phyloP scores from a whole-genome alignment of 2,888 invertebrate genomes.

The Julus scandinavius region DNA sequence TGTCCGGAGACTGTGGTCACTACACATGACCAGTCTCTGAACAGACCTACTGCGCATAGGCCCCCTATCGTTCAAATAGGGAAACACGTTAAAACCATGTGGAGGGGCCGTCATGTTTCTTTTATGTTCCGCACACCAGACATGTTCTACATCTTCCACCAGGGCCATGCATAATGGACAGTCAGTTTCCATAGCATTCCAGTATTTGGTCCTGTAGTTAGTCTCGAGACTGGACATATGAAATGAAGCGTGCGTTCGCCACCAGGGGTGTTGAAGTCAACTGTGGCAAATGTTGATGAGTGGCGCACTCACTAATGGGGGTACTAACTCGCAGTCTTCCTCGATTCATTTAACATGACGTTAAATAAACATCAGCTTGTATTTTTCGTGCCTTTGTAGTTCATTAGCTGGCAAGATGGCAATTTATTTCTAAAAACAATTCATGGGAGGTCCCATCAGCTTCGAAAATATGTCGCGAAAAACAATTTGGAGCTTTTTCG shows the following conservation, averaged over 20 bases:
- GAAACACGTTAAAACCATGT: too few species aligned
- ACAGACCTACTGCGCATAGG: too few species aligned
- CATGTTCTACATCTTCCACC: too few species aligned
- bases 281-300: background rate
- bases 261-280: background rate
- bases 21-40: too few species aligned
- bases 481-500: background rate
- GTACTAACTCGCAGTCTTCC: constrained; percentile 33
- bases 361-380: constrained; percentile 33
- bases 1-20: too few species aligned
- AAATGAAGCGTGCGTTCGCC: constrained; percentile 20
- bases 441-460: constrained; percentile 30
- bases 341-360: constrained; percentile 33
- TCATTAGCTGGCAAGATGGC: constrained; percentile 33
- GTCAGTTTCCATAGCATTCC: too few species aligned
- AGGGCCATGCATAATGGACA: too few species aligned
- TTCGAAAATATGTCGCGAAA: background rate
- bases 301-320: background rate
- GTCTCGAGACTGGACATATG: background rate
- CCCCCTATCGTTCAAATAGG: too few species aligned
- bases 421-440: constrained; percentile 25
- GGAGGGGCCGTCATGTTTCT: too few species aligned
- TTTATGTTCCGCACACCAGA: too few species aligned
- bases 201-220: too few species aligned
- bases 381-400: constrained; percentile 33